Conservation (phyloP, 53 echinoderm and acorn worm genomes). For the Crossaster papposus region DNA sequence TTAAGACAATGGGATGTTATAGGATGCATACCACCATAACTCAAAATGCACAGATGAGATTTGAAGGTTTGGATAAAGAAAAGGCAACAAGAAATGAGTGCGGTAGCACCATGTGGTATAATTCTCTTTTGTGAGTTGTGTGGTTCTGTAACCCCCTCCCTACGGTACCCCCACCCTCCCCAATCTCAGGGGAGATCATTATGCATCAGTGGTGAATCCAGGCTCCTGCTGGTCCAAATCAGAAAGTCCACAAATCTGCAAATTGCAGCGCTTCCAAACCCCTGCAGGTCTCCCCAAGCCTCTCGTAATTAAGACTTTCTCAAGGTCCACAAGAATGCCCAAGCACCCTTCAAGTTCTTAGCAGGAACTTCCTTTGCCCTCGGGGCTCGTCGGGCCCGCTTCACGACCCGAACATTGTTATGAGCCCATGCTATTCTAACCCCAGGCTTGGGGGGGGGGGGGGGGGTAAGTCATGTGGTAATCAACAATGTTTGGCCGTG, state of each 20-base stretch:
- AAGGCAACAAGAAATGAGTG: too few relatives aligned
- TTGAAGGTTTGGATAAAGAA: too few relatives aligned
- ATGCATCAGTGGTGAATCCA: neutral
- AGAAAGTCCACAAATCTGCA: neutral
- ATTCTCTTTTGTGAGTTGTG: too few relatives aligned
- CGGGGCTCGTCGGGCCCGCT: neutral
- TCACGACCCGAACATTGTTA: constrained; percentile 35
- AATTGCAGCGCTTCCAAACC: neutral
- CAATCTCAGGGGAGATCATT: too few relatives aligned
- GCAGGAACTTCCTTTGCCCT: constrained; percentile 46
- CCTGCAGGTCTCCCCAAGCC: neutral
- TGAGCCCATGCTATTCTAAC: neutral
- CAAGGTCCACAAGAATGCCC: constrained; percentile 12
- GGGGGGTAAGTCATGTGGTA: neutral
- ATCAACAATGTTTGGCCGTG: too few relatives aligned
- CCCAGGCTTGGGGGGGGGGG: neutral
- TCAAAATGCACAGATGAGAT: too few relatives aligned
- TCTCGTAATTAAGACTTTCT: constrained; percentile 54
- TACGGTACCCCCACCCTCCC: too few relatives aligned
- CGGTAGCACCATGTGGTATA: too few relatives aligned
- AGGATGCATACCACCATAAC: too few relatives aligned
- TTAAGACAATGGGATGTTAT: too few relatives aligned
- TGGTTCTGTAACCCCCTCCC: too few relatives aligned
- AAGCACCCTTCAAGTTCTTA: constrained; percentile 55
- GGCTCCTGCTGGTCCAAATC: too few relatives aligned